A percentile compares a stretch with the other conserved stretches of the same genome.
Evolutionary conservation across 1,140 invertebrate genomes (phyloP).

Genomic region (Drosophila nasuta): DNA sequence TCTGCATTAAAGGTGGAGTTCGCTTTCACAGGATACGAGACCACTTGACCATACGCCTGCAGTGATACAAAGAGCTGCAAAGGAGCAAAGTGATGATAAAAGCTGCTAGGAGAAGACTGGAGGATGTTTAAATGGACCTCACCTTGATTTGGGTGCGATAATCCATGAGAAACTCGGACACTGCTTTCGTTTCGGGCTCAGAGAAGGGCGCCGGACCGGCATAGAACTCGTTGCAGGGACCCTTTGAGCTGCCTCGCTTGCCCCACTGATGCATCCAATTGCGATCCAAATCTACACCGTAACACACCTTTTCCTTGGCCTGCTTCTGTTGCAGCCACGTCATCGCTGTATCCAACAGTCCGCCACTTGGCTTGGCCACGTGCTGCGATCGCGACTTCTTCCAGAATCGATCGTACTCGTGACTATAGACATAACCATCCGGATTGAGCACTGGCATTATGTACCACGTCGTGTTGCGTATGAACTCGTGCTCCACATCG

Average conservation of each 20-base stretch:
- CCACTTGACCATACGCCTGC: conserved; percentile 92
- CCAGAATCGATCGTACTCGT: conserved; percentile 91
- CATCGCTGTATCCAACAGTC: conserved; percentile 79
- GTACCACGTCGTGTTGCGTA: conserved; percentile 87
- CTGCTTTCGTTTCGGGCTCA: conserved; percentile 92
- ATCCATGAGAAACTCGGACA: conserved; percentile 88
- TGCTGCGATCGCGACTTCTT: conserved; percentile 90
- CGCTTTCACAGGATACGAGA: conserved; percentile 87
- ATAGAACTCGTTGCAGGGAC: conserved; percentile 93
- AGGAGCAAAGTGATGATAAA: neutral
- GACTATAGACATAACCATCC: conserved; percentile 92
- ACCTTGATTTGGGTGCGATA: conserved; percentile 88
- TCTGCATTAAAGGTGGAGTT: conserved; percentile 76
- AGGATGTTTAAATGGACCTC: neutral
- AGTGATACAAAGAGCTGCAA: conserved; percentile 89
- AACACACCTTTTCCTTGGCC: conserved; percentile 60
- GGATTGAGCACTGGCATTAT: conserved; percentile 92
- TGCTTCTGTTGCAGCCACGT: conserved; percentile 79
- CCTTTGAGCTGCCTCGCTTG: conserved; percentile 89
- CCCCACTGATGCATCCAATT: conserved; percentile 90
- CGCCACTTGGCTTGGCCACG: conserved; percentile 48
- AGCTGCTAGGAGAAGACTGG: neutral
- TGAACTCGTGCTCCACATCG: conserved; percentile 66
- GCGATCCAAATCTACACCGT: conserved; percentile 89
- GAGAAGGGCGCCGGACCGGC: conserved; percentile 92